Conservation (phyloP, 2,797 vertebrate species). For the Knipowitschia caucasica region DNA sequence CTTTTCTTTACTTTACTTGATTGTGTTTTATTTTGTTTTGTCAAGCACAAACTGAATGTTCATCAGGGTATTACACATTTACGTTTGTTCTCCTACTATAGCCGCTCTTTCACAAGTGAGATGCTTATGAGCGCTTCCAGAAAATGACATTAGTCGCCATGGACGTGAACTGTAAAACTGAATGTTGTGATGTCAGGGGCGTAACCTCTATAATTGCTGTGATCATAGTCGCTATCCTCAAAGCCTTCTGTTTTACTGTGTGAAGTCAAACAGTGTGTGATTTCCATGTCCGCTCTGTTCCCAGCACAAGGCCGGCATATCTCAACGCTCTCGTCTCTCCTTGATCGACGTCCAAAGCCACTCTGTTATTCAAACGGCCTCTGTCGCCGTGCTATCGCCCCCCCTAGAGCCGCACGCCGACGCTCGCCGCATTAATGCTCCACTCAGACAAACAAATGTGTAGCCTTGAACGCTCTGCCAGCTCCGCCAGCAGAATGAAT, state of each 20-base stretch:
- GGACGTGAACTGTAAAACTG: too few relatives aligned
- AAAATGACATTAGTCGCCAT: too few relatives aligned
- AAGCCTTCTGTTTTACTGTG: neutral
- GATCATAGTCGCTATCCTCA: neutral
- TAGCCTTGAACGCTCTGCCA: constrained; percentile 34
- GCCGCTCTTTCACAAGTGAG: too few relatives aligned
- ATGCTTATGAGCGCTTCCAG: too few relatives aligned
- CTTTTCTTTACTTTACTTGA: too few relatives aligned
- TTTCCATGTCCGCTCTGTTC: neutral
- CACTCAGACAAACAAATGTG: constrained; percentile 20
- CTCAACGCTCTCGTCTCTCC: constrained; percentile 32
- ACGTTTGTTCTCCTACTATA: too few relatives aligned
- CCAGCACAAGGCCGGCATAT: constrained; percentile 20
- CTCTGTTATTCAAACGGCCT: constrained; percentile 38
- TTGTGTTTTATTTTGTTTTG: too few relatives aligned
- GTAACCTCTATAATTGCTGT: too few relatives aligned
- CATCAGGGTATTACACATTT: too few relatives aligned
- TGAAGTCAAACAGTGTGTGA: constrained; percentile 1
- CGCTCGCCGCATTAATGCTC: constrained; percentile 33
- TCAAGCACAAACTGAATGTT: too few relatives aligned
- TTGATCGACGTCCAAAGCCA: constrained; percentile 43
- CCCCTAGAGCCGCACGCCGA: constrained; percentile 19
- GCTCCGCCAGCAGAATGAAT: constrained; percentile 31
- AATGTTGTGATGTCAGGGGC: too few relatives aligned
- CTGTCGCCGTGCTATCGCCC: constrained; percentile 30